Conservation (phyloP, 2,797 vertebrate species). For the Hippopotamyrus pictus region DNA sequence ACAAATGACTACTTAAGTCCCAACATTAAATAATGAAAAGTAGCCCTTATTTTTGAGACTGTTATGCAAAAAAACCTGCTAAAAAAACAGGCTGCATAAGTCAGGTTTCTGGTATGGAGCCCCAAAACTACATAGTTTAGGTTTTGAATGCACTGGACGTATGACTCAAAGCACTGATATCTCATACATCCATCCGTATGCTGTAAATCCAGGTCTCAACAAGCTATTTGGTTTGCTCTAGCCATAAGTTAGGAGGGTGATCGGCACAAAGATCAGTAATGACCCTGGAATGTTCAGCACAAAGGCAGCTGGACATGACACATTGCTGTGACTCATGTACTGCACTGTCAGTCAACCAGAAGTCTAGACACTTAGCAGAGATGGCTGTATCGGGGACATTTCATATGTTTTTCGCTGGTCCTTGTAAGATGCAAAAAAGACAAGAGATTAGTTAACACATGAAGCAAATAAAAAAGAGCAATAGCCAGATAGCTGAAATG, state of each 20-base stretch:
- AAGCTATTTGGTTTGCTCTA: background rate
- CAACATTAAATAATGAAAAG: background rate
- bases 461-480: background rate
- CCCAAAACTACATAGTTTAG: background rate
- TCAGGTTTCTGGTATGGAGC: background rate
- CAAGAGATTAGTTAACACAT: background rate
- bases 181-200: background rate
- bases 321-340: constrained; percentile 8
- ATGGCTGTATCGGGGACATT: background rate
- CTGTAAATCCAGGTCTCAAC: background rate
- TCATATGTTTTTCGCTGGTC: background rate
- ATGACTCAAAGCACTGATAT: background rate
- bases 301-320: background rate
- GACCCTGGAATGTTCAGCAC: background rate
- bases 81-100: background rate
- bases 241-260: background rate
- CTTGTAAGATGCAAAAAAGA: background rate
- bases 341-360: background rate
- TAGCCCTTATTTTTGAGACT: background rate
- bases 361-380: background rate
- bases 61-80: background rate
- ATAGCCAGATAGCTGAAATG: background rate
- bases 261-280: background rate
- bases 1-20: background rate
- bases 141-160: background rate